Conservation (phyloP, 2,113 vertebrate species). For the Brachionichthys hirsutus region DNA sequence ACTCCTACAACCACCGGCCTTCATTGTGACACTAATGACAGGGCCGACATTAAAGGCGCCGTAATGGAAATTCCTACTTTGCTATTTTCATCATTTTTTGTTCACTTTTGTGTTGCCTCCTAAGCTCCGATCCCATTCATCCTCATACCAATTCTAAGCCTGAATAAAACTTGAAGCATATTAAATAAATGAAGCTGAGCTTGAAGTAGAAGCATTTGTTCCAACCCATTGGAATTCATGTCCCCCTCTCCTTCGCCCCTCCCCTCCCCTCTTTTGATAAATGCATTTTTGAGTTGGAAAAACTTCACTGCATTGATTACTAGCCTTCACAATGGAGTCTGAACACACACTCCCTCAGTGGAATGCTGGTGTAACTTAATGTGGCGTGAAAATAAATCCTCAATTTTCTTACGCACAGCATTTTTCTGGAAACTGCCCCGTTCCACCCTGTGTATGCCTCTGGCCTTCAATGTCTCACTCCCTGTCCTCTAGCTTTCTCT, state of each 20-base stretch:
- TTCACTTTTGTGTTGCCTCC: constrained; percentile 2
- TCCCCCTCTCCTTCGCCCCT: constrained; percentile 9
- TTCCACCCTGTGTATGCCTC: constrained; percentile 54
- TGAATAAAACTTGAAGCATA: constrained; percentile 33
- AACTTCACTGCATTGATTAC: constrained; percentile 67
- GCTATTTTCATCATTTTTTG: constrained; percentile 16
- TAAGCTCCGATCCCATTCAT: constrained; percentile 47
- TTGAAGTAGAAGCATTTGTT: constrained; percentile 41
- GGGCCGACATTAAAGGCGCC: constrained; percentile 32
- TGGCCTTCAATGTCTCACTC: constrained; percentile 56
- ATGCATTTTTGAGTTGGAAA: constrained; percentile 58
- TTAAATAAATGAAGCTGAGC: constrained; percentile 46
- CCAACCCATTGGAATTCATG: constrained; percentile 53
- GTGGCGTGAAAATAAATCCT: constrained; percentile 74
- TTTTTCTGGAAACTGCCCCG: constrained; percentile 53
- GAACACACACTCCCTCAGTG: constrained; percentile 42
- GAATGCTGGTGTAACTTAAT: constrained; percentile 67
- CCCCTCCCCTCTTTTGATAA: constrained; percentile 46
- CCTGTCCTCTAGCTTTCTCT: constrained; percentile 25
- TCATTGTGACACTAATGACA: constrained; percentile 23
- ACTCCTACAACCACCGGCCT: constrained; percentile 13
- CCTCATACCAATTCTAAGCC: constrained; percentile 21
- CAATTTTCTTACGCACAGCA: constrained; percentile 58
- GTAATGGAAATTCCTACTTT: constrained; percentile 18
- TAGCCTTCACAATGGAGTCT: constrained; percentile 62